A percentile compares a stretch with the other conserved stretches of the same genome.
Conservation (phyloP, 2,113 vertebrate genomes). For the Oceanites oceanicus region DNA sequence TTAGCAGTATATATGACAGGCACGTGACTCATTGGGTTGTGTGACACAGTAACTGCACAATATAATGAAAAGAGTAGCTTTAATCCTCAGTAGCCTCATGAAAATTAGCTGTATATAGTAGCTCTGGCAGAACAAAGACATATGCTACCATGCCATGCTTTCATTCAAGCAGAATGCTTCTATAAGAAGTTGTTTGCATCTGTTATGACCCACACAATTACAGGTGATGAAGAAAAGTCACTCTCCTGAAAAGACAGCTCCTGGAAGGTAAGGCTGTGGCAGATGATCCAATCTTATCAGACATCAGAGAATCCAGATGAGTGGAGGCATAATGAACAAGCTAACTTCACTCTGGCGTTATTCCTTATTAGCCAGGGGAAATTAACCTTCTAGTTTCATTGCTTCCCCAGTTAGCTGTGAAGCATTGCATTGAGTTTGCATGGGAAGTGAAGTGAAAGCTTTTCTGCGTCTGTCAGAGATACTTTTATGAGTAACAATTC, state of each 20-base stretch:
- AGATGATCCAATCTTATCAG: background rate
- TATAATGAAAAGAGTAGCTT: background rate
- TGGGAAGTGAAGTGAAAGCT: background rate
- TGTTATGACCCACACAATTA: background rate
- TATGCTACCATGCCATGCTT: background rate
- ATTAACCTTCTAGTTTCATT: constrained; percentile 6
- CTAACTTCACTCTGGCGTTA: background rate
- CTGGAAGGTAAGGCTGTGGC: background rate
- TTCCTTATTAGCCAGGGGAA: background rate
- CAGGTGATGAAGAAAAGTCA: background rate
- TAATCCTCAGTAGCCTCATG: background rate
- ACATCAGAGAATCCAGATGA: background rate
- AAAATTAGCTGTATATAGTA: background rate
- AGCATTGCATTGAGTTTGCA: background rate
- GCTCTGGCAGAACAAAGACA: background rate
- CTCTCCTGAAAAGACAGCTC: background rate
- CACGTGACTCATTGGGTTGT: fast-evolving
- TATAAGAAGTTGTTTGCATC: background rate
- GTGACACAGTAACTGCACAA: background rate
- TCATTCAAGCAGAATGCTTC: background rate
- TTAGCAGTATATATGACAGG: background rate
- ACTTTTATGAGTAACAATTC: background rate
- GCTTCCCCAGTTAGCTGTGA: constrained; percentile 13
- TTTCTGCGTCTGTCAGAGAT: background rate
- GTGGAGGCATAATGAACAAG: background rate